phyloP scores from a whole-genome alignment of 2,113 vertebrate species.

The Ochotona princeps region DNA sequence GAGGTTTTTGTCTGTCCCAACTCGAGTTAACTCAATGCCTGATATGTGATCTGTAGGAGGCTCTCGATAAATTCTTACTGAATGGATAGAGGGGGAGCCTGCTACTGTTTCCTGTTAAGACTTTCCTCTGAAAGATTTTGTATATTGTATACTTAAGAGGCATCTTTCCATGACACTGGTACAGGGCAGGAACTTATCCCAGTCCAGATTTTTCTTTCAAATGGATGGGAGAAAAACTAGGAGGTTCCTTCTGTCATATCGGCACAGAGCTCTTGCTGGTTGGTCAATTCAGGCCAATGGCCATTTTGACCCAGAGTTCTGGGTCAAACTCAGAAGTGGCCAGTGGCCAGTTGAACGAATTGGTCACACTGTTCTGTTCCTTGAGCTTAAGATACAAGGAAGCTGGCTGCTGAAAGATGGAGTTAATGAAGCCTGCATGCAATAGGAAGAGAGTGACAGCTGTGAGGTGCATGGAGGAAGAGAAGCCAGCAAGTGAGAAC shows the following conservation, averaged over 20 bases:
- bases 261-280: neutral
- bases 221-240: neutral
- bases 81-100: neutral
- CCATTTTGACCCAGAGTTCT: neutral
- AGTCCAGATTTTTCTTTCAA: neutral
- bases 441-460: neutral
- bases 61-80: neutral
- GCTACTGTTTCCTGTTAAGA: neutral
- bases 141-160: neutral
- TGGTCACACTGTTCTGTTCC: neutral
- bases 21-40: neutral
- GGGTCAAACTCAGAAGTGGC: neutral
- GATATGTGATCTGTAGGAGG: neutral
- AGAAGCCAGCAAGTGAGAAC: neutral
- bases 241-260: neutral
- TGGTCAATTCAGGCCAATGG: neutral
- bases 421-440: neutral
- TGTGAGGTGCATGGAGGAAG: neutral
- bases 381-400: neutral
- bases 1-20: neutral
- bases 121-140: neutral
- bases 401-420: neutral
- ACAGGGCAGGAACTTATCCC: neutral
- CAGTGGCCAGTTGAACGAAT: neutral
- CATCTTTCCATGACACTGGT: neutral